phyloP scores from a whole-genome alignment of 2,113 vertebrate species.

The Hippocampus mohnikei region DNA sequence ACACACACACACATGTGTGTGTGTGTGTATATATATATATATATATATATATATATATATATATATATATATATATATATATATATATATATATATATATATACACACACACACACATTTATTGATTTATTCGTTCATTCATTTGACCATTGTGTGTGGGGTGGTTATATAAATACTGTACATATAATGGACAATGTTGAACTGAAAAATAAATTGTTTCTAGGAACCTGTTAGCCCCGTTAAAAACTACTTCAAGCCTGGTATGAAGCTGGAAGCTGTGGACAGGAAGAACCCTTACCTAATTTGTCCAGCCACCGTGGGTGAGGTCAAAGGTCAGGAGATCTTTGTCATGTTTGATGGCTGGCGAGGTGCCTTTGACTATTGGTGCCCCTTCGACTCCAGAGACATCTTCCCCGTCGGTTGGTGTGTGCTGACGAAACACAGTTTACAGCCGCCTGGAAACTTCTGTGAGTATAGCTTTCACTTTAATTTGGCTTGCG shows the following conservation, averaged over 20 bases:
- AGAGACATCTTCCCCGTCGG: conserved; percentile 95
- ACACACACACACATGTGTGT: too few species aligned
- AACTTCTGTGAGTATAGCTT: conserved; percentile 68
- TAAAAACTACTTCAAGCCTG: conserved; percentile 86
- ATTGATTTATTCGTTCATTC: too few species aligned
- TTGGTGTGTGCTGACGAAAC: conserved; percentile 89
- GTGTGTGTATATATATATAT: too few species aligned
- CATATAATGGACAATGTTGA: not conserved
- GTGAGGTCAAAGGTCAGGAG: conserved; percentile 86
- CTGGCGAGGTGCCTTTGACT: conserved; percentile 91
- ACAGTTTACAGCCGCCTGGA: conserved; percentile 89
- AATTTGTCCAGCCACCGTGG: conserved; percentile 93
- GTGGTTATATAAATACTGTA: not conserved
- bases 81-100: too few species aligned
- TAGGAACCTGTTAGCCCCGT: conserved; percentile 84
- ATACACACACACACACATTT: too few species aligned
- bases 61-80: too few species aligned
- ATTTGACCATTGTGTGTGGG: too few species aligned
- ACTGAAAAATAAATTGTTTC: not conserved
- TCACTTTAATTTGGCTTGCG: not conserved
- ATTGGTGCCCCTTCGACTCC: conserved; percentile 94
- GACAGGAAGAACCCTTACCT: conserved; percentile 95
- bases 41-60: too few species aligned
- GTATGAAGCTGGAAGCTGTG: conserved; percentile 95
- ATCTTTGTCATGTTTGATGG: conserved; percentile 93